Evolutionary conservation across 1,140 invertebrate species (phyloP).

Genomic region (Thalassaphorura encarpata): DNA sequence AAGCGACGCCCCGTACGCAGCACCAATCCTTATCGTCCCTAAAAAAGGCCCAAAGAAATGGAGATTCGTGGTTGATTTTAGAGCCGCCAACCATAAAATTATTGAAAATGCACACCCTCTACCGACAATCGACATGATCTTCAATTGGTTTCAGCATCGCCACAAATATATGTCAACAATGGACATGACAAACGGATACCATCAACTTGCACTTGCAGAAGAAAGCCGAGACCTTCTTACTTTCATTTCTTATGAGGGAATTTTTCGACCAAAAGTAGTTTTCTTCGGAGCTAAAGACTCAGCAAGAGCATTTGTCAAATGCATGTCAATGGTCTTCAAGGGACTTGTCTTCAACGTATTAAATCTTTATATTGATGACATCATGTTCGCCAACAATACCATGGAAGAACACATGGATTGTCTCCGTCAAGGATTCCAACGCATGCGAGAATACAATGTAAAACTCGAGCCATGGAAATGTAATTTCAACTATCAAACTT

Average conservation of each 20-base stretch:
- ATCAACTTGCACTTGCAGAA: constrained; percentile 38
- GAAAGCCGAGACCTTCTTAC: constrained; percentile 38
- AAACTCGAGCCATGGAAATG: not conserved
- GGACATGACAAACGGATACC: constrained; percentile 40
- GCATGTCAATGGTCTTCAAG: constrained; percentile 35
- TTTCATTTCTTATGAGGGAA: constrained; percentile 36
- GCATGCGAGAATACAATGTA: constrained; percentile 21
- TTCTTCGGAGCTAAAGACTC: constrained; percentile 41
- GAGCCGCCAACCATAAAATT: too few relatives aligned
- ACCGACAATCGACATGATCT: constrained; percentile 39
- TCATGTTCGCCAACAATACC: constrained; percentile 36
- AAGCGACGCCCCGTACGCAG: too few relatives aligned
- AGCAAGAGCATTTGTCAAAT: constrained; percentile 39
- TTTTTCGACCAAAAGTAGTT: constrained; percentile 39
- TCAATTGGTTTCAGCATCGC: constrained; percentile 37
- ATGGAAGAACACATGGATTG: constrained; percentile 36
- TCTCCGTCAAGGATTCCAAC: constrained; percentile 33
- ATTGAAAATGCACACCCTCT: too few relatives aligned
- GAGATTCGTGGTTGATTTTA: too few relatives aligned
- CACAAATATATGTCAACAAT: constrained; percentile 37
- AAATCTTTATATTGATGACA: constrained; percentile 41
- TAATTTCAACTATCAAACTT: not conserved
- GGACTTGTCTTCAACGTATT: constrained; percentile 18
- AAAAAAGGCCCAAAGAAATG: too few relatives aligned
- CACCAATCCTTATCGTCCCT: too few relatives aligned